phyloP scores from a whole-genome alignment of 37 sponge, comb jelly and placozoan genomes.

The Eunapius fragilis region DNA sequence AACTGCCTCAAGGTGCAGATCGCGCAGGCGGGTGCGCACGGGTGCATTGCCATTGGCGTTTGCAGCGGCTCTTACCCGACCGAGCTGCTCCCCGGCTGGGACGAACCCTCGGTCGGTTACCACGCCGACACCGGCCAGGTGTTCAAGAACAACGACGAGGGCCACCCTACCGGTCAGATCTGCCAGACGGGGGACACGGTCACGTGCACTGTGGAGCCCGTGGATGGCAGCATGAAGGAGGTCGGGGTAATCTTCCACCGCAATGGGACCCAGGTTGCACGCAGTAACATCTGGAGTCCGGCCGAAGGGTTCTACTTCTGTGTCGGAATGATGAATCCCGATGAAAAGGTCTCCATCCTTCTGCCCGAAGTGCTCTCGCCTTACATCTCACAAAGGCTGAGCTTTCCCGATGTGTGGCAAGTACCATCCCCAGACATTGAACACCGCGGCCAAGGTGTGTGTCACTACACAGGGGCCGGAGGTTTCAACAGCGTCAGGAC shows the following conservation, averaged over 20 bases:
- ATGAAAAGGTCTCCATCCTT: conserved; percentile 43
- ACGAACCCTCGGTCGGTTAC: conserved; percentile 63
- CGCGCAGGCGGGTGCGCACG: conserved; percentile 34
- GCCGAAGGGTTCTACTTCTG: conserved; percentile 47
- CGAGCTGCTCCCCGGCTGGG: conserved; percentile 73
- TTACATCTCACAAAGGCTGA: background rate
- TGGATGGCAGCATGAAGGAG: conserved; percentile 41
- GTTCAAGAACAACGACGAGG: conserved; percentile 33
- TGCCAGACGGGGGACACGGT: conserved; percentile 52
- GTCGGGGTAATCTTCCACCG: conserved; percentile 50
- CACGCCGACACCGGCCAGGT: conserved; percentile 72
- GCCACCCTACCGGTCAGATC: conserved; percentile 5
- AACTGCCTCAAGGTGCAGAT: conserved; percentile 42
- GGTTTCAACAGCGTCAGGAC: conserved; percentile 34
- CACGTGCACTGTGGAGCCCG: conserved; percentile 35
- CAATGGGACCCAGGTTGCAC: conserved; percentile 37
- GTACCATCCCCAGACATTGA: conserved; percentile 14
- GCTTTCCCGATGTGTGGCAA: conserved; percentile 52
- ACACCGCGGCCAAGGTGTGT: conserved; percentile 33
- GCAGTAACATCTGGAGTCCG: conserved; percentile 42
- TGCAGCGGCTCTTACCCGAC: conserved; percentile 46
- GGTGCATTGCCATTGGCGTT: conserved; percentile 67
- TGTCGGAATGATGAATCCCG: conserved; percentile 71
- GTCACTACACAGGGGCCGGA: conserved; percentile 20
- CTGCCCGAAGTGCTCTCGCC: conserved; percentile 24